Evolutionary conservation across 2,797 vertebrate genomes (phyloP), one percentile per base, ranked within the genome.

Genomic region (Zalophus californianus): DNA sequence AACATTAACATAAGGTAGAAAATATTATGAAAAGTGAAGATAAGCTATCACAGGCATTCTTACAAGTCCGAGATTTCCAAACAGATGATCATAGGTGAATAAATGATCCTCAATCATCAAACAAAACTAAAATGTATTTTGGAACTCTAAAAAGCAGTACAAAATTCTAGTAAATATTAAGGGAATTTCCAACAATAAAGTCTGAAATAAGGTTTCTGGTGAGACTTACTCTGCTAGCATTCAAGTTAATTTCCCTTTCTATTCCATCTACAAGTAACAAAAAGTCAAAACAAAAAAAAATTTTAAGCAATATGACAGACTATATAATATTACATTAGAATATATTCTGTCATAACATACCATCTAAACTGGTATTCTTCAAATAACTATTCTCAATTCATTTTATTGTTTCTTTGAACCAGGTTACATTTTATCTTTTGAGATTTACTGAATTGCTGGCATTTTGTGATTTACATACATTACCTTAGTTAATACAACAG

Each of bases 81-180:
- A 72, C 0, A 23, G 12, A 78, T 66, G 18, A 91, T 29, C 29
- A 68, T 0, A 58, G 14, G 18, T 15, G 27, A 92, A 77, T 86
- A 91, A 64, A 88, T 50, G 52, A 73, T 29, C 23, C 21, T 93
- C 77, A 52, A 35, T 77, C 35, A 50, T 68, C 27, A 78, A 84
- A 85, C 54, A n/a, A 88, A 95, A 89, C 56, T 56, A 72, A 85
- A 91, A 66, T 77, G 66, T 77, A 79, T 38, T 13, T 50, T 38
- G 16, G 14, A 66, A 52, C 2, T 88, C 44, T 21, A 52, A 95
- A 95, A 90, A 80, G 27, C 52, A 95, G 79, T 7, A 41, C 0
- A 72, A 32, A 91, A 92, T 62, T 91, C 7, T 56, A 86, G 5
- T 11, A 91, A 88, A 88, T 68, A 44, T 62, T 62, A 82, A 87